Evolutionary conservation across 2,797 vertebrate species (phyloP).

Genomic region (Balearica regulorum): DNA sequence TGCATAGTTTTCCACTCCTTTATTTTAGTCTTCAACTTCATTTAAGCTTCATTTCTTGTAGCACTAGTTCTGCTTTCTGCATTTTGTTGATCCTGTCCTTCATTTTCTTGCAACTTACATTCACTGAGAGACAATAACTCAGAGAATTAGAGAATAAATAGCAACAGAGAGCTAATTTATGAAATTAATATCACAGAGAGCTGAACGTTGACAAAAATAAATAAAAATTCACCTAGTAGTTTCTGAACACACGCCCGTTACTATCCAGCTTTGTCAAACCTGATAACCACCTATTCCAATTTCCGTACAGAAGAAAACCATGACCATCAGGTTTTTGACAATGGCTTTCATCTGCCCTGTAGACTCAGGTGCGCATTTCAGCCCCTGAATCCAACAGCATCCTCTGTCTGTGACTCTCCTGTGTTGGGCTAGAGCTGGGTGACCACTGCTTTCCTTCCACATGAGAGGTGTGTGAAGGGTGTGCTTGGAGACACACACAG

Average conservation of each 20-base stretch:
- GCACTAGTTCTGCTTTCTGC: background rate
- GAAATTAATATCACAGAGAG: background rate
- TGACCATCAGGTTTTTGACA: background rate
- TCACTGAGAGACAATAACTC: background rate
- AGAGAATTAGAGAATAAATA: background rate
- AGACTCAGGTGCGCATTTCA: background rate
- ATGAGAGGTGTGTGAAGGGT: background rate
- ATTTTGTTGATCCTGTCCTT: background rate
- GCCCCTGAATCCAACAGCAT: background rate
- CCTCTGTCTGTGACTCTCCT: rapidly evolving
- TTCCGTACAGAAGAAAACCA: background rate
- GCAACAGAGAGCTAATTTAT: background rate
- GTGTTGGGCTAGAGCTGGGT: background rate
- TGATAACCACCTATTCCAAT: background rate
- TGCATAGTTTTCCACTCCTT: background rate
- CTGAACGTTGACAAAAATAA: background rate
- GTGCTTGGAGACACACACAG: background rate
- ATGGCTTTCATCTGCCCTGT: background rate
- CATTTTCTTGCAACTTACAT: background rate
- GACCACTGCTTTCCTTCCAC: background rate
- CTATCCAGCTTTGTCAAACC: background rate
- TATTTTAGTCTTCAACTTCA: background rate
- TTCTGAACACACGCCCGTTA: background rate
- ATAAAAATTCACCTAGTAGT: background rate
- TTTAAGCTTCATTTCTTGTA: background rate